Base-by-base conservation (phyloP, 2,113 vertebrate species). In the Miniopterus natalensis region DNA sequence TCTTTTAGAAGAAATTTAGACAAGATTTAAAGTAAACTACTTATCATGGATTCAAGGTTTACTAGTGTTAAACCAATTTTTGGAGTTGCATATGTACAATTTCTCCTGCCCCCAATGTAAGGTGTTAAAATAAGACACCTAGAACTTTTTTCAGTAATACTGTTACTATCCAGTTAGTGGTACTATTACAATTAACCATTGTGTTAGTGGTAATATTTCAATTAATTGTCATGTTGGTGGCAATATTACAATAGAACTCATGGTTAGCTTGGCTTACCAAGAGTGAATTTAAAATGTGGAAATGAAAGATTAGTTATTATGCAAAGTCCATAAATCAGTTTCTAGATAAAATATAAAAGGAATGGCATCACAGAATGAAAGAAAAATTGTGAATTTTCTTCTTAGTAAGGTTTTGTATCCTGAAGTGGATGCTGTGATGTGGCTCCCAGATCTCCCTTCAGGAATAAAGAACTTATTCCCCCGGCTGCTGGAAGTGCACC, bases 111-210 rank as follows among this genome's bases (percentile, higher is more conserved):
- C 61, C 42, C 51, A 94, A 20, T 51, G 9, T n/a, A 71, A 59
- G 23, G 25, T 36, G 83, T 90, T 88, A 92, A 97, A 95, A 88
- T 95, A 51, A 83, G 47, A 89, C 20, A 95, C 5, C 66, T 94
- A 73, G 61, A 95, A 73, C 88, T 63, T 87, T 77, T 21, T n/a
- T 23, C 57, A 79, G 4, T 59, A 79, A 83, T 73, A 40, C 23
- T 66, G 8, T 79, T 81, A 71, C 6, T 45, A 4, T 65, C 55
- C 36, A 42, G 15, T 71, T 40, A 59, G 11, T 78, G 84, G 15
- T 91, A 92, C 10, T 80, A 53, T 23, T 66, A 66, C 23, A 81
- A n/a, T 79, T 59, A 87, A 61, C 71, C 42, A 12, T 51, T 59
- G 18, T 57, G 11, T 73, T 61, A 71, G 63, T 79, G 27, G 20